Conservation (phyloP, 2,797 vertebrate species). For the Microctenopoma stevenorrisi region DNA sequence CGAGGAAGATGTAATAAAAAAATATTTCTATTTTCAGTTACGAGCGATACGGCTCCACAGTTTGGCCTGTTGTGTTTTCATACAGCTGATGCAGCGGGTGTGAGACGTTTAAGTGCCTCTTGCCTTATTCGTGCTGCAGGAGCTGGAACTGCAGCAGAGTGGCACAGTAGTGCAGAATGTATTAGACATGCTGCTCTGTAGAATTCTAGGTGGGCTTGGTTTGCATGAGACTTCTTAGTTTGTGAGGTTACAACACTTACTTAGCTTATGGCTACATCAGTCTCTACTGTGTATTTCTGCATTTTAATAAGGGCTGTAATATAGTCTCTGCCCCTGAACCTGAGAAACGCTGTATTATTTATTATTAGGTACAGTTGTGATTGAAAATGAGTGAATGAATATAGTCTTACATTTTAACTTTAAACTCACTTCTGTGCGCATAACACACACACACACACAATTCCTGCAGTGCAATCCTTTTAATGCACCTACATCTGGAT, state of each 20-base stretch:
- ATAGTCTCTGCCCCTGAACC: no score
- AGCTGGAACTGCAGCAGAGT: slow-evolving; percentile 25
- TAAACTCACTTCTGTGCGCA: background rate
- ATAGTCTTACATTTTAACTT: background rate
- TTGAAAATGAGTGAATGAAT: background rate
- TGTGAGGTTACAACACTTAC: no score
- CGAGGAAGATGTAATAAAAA: slow-evolving; percentile 26
- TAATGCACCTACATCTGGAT: slow-evolving; percentile 33
- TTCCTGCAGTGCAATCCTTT: background rate
- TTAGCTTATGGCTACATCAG: no score
- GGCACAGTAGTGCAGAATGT: slow-evolving; percentile 29
- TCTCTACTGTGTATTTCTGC: no score
- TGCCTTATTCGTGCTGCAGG: slow-evolving; percentile 76
- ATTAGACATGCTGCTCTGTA: slow-evolving; percentile 4
- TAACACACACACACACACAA: background rate
- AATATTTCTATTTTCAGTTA: slow-evolving; percentile 39
- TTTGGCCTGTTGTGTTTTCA: slow-evolving; percentile 39
- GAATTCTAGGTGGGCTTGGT: no score
- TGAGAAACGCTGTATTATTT: no score
- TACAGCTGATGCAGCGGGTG: slow-evolving; percentile 34
- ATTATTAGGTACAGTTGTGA: background rate
- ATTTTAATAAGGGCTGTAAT: no score
- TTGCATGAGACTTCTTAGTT: no score
- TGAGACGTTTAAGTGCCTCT: slow-evolving; percentile 66
- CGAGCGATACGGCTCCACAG: slow-evolving; percentile 34